Evolutionary conservation across 1,140 invertebrate species (phyloP).

Genomic region (Bathynomus jamesi): DNA sequence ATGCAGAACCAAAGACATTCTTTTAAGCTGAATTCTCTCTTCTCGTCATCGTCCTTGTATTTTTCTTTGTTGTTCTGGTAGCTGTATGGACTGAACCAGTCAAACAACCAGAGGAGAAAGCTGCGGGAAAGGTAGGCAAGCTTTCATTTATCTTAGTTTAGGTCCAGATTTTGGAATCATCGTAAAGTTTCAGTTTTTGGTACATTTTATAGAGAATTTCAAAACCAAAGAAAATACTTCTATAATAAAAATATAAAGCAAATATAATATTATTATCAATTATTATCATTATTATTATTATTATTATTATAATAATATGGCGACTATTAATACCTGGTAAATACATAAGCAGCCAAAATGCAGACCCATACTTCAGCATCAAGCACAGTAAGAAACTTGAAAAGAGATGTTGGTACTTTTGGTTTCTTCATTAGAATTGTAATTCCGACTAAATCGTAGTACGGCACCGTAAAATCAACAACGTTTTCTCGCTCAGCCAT

Average conservation of each 20-base stretch:
- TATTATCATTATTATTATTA: too few species aligned
- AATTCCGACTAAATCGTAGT: conserved; percentile 89
- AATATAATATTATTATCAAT: too few species aligned
- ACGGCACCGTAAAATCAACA: conserved; percentile 90
- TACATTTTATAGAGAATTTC: too few species aligned
- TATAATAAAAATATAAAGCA: too few species aligned
- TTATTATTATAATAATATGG: too few species aligned
- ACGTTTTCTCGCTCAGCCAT: conserved; percentile 92
- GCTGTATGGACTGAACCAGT: conserved; percentile 91
- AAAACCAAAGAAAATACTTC: too few species aligned
- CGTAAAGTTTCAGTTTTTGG: too few species aligned
- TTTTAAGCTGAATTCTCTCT: conserved; percentile 88
- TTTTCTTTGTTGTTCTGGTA: conserved; percentile 90
- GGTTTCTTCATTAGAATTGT: conserved; percentile 82
- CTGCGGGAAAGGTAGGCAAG: conserved; percentile 49
- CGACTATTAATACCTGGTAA: too few species aligned
- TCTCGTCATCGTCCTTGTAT: conserved; percentile 88
- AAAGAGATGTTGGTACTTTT: conserved; percentile 71
- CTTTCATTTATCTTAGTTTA: too few species aligned
- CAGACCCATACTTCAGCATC: conserved; percentile 94
- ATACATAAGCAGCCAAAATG: conserved; percentile 88
- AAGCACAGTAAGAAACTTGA: conserved; percentile 93
- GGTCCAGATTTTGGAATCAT: too few species aligned
- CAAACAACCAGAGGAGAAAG: conserved; percentile 89
- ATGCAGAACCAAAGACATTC: conserved; percentile 99